A percentile compares a stretch with the other conserved stretches of the same genome.
Conservation (phyloP, 2,113 vertebrate species). For the Pipa parva region DNA sequence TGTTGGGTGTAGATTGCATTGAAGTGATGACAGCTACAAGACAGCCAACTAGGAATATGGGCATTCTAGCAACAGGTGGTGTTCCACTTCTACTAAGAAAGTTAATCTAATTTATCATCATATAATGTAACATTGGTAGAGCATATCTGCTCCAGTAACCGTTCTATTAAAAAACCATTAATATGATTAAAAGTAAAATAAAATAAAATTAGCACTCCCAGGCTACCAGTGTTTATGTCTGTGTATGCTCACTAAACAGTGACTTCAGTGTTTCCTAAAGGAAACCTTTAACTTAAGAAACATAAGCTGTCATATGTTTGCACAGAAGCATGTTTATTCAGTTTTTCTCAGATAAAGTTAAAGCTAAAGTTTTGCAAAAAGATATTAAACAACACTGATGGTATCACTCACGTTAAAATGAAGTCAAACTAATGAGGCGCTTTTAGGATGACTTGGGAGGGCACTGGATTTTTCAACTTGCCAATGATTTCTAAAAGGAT, state of each 20-base stretch:
- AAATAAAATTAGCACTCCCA: slow-evolving; percentile 57
- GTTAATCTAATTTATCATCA: slow-evolving; percentile 82
- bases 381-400: too few species aligned
- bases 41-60: slow-evolving; percentile 75
- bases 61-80: slow-evolving; percentile 80
- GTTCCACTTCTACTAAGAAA: slow-evolving; percentile 74
- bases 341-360: too few species aligned
- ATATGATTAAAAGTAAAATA: slow-evolving; percentile 64
- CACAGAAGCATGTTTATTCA: slow-evolving; percentile 28
- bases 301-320: slow-evolving; percentile 43
- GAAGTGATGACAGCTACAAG: slow-evolving; percentile 82
- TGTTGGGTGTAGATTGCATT: slow-evolving; percentile 70
- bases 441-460: too few species aligned
- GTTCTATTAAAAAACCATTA: slow-evolving; percentile 69
- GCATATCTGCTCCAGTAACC: slow-evolving; percentile 68
- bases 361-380: too few species aligned
- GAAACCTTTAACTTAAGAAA: slow-evolving; percentile 49
- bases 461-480: too few species aligned
- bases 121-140: slow-evolving; percentile 72
- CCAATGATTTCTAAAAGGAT: too few species aligned
- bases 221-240: slow-evolving; percentile 59
- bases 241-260: slow-evolving; percentile 55
- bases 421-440: too few species aligned
- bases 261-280: slow-evolving; percentile 45
- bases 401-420: too few species aligned